phyloP scores from a whole-genome alignment of 2,888 invertebrate species.

The Drosophila rubida region DNA sequence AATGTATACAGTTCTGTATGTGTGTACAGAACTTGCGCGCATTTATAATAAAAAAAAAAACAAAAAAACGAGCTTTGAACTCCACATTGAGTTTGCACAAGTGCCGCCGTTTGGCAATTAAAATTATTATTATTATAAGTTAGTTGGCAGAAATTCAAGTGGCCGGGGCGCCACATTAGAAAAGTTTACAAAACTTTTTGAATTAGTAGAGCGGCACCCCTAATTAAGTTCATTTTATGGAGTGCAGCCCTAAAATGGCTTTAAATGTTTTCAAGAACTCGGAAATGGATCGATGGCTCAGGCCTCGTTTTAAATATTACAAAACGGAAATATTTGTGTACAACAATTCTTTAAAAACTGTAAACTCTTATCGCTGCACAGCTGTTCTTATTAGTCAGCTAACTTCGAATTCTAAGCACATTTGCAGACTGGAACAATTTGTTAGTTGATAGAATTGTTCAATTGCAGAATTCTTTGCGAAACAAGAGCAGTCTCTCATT shows the following conservation, averaged over 20 bases:
- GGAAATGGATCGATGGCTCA: background rate
- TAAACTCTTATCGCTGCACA: background rate
- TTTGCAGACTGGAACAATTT: background rate
- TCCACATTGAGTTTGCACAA: slow-evolving; percentile 39
- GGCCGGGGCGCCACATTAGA: slow-evolving; percentile 64
- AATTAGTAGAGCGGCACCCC: slow-evolving; percentile 54
- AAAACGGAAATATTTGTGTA: no score
- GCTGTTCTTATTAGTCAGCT: no score
- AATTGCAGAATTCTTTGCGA: background rate
- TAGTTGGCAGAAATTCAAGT: slow-evolving; percentile 73
- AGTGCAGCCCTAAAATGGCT: slow-evolving; percentile 29
- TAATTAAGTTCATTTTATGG: slow-evolving; percentile 46
- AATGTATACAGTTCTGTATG: slow-evolving; percentile 9
- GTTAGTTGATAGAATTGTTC: background rate
- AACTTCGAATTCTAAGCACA: no score
- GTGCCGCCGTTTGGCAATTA: slow-evolving; percentile 73
- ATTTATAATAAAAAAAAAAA: slow-evolving; percentile 30
- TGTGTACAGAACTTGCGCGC: background rate
- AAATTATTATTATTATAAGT: slow-evolving; percentile 77
- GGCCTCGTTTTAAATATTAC: background rate
- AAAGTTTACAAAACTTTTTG: slow-evolving; percentile 59
- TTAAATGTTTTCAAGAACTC: slow-evolving; percentile 9
- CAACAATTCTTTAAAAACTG: background rate
- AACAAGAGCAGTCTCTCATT: background rate
- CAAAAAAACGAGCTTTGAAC: slow-evolving; percentile 23